Evolutionary conservation across 2,888 invertebrate species (phyloP), one percentile per base, ranked within the genome.

Genomic region (Aphodius granarius): DNA sequence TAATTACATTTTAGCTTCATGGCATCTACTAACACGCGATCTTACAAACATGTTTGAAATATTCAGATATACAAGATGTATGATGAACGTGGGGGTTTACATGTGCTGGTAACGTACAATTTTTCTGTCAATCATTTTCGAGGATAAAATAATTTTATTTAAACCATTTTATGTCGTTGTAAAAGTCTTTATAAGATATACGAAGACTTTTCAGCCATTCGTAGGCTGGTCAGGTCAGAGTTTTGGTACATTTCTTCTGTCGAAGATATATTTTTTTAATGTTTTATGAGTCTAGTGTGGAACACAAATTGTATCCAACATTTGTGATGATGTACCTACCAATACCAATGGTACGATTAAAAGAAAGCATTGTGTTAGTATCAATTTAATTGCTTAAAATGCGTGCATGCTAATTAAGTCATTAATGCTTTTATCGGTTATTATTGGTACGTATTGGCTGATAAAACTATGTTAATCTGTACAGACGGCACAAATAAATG

Each of bases 401-500:
- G 13, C 13, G 13, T 43, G 13, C 43, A 13, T 43, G 3, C 43
- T 43, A 43, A 43, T 43, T 43, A 43, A 43, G 2, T 43, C 6
- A 13, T 43, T 43, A 43, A 43, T 43, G 43, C 43, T 13, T 43
- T 1, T 43, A 68, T 68, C 68, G 22, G 21, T 20, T 21, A 21
- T 68, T n/a, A n/a, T 19, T 19, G 65, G 68, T 68, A 68, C 16
- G 19, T 68, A 16, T 68, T n/a, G 68, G 20, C 15, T 21, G 20
- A 21, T 68, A 68, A 20, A 68, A 68, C 20, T 22, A 68, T 68
- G 68, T 68, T 43, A 43, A 43, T 43, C 43, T 43, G 43, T 43
- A 43, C 68, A 20, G 22, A 68, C 68, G 68, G 68, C 19, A 22
- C 20, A 68, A 68, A 68, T 68, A 68, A 20, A 22, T 22, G 21